A percentile compares a stretch with the other conserved stretches of the same genome.
These are phyloP conservation scores for Cremastinae sp. DNA, from an alignment of 2,888 invertebrate species.

Conservation along the genomic window DNA sequence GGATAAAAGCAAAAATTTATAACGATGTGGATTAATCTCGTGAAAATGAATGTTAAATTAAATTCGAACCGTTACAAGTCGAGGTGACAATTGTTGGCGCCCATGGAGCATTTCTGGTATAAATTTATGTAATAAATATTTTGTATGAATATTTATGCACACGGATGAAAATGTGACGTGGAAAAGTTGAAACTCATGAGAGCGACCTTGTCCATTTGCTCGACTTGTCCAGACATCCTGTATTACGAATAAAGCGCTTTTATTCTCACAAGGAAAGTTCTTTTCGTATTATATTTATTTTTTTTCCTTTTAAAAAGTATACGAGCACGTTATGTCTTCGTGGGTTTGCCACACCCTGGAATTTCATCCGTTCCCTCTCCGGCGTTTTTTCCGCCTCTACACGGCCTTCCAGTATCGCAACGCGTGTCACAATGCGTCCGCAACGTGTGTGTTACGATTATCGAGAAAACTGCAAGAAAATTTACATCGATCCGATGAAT, in stretches of 20 bases:
- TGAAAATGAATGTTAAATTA: neutral
- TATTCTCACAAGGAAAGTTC: constrained; percentile 57
- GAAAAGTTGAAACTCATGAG: constrained; percentile 23
- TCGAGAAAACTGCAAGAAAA: neutral
- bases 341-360: constrained; percentile 75
- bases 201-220: constrained; percentile 57
- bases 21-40: neutral
- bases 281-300: constrained; percentile 31
- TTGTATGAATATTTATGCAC: neutral
- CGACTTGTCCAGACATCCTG: constrained; percentile 52
- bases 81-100: constrained; percentile 1
- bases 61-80: too few relatives aligned
- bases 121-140: constrained; percentile 20
- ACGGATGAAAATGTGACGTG: constrained; percentile 3
- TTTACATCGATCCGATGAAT: constrained; percentile 13
- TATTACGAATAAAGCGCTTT: constrained; percentile 57
- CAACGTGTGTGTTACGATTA: constrained; percentile 4
- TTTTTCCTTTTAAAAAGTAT: constrained; percentile 55
- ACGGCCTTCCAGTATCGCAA: constrained; percentile 49
- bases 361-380: constrained; percentile 71
- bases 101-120: neutral
- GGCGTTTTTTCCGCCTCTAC: constrained; percentile 43
- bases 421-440: constrained; percentile 2
- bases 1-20: neutral
- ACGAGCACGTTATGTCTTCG: constrained; percentile 61